phyloP scores from a whole-genome alignment of 2,113 vertebrate genomes.

The Prinia subflava region DNA sequence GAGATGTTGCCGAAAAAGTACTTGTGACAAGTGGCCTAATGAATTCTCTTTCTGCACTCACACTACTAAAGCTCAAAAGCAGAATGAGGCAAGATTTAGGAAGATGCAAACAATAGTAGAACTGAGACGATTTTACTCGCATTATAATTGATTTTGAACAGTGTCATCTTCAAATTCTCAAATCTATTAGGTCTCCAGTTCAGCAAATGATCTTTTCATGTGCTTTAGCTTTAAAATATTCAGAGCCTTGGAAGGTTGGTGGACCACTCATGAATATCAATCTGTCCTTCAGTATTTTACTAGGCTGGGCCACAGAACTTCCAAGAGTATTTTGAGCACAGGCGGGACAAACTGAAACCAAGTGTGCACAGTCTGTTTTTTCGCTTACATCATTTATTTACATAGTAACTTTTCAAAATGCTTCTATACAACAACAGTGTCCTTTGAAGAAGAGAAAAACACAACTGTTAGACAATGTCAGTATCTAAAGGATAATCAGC shows the following conservation, averaged over 20 bases:
- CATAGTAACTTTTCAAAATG: background rate
- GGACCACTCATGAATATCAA: background rate
- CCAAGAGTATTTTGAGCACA: background rate
- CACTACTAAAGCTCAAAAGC: background rate
- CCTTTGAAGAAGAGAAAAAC: background rate
- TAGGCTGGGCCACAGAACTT: background rate
- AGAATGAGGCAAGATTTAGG: background rate
- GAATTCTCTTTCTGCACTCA: background rate
- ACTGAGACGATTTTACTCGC: background rate
- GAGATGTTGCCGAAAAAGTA: background rate
- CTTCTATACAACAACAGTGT: background rate
- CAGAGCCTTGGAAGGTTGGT: background rate
- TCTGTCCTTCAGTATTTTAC: background rate
- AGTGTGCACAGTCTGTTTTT: accelerated
- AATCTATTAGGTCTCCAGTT: background rate
- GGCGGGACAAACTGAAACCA: background rate
- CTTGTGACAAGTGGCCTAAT: background rate
- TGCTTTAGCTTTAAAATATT: background rate
- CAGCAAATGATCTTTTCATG: background rate
- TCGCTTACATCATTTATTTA: background rate
- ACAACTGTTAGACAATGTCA: background rate
- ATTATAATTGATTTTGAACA: background rate
- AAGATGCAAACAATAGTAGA: background rate
- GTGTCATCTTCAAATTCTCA: background rate
- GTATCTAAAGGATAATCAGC: background rate